These are phyloP conservation scores for Drosophila varians DNA, from an alignment of 1,140 invertebrate species.

Conservation along the genomic window DNA sequence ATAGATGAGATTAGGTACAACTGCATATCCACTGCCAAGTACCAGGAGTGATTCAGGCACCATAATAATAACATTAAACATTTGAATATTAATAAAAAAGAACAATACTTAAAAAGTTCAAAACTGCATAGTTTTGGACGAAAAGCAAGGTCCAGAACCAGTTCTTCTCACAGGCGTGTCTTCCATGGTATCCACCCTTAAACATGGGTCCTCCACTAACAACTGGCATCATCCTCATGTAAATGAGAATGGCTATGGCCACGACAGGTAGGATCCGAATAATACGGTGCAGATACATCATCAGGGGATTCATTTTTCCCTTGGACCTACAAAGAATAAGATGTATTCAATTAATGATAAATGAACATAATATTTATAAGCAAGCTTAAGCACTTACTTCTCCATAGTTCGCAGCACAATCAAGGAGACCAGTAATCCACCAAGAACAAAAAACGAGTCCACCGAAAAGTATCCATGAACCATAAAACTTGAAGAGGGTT, in stretches of 20 bases:
- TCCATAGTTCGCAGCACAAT: constrained; percentile 87
- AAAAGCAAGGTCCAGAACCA: constrained; percentile 64
- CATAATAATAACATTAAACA: too few relatives aligned
- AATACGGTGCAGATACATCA: constrained; percentile 69
- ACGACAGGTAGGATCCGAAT: constrained; percentile 55
- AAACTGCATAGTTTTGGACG: constrained; percentile 59
- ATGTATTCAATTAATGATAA: too few relatives aligned
- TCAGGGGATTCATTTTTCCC: constrained; percentile 53
- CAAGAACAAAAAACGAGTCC: constrained; percentile 88
- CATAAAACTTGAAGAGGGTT: constrained; percentile 85
- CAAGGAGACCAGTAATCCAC: constrained; percentile 87
- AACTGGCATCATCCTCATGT: constrained; percentile 33
- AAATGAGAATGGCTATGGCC: constrained; percentile 49
- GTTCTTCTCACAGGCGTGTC: constrained; percentile 50
- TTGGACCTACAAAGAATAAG: constrained; percentile 27
- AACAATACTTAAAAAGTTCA: constrained; percentile 7
- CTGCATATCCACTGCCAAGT: constrained; percentile 93
- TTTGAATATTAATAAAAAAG: not conserved
- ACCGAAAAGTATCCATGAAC: constrained; percentile 86
- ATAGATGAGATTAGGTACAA: constrained; percentile 90
- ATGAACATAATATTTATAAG: not conserved
- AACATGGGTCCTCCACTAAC: constrained; percentile 47
- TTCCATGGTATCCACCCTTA: constrained; percentile 27
- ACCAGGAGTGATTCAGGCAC: constrained; percentile 96
- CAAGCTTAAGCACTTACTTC: constrained; percentile 84